A percentile compares a stretch with the other conserved stretches of the same genome.
These are phyloP conservation scores for Oxyruncus cristatus DNA, from an alignment of 2,113 vertebrate species.

Conservation along the genomic window DNA sequence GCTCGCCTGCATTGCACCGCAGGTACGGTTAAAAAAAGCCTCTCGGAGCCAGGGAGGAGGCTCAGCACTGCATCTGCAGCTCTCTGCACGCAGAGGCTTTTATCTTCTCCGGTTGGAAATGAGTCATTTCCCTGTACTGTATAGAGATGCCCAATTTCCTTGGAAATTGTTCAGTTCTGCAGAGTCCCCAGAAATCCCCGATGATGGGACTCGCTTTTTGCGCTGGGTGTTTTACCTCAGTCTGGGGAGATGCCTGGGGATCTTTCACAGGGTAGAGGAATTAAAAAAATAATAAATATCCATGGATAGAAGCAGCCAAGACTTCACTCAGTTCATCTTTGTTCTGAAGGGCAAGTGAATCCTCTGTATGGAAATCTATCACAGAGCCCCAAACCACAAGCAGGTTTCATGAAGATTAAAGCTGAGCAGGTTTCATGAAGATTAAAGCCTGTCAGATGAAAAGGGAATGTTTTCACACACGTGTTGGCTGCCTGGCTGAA, in stretches of 20 bases:
- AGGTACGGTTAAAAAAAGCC: not conserved
- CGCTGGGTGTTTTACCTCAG: not conserved
- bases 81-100: not conserved
- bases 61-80: constrained; percentile 28
- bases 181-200: not conserved
- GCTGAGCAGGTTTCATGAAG: not conserved
- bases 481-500: not conserved
- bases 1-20: not conserved
- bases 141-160: constrained; percentile 16
- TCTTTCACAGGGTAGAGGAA: not conserved
- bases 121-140: constrained; percentile 38
- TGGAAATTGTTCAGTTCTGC: constrained; percentile 22
- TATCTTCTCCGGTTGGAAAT: constrained; percentile 7
- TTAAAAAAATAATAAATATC: not conserved
- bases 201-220: not conserved
- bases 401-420: not conserved
- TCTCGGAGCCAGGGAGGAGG: not conserved
- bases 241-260: not conserved
- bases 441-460: not conserved
- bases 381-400: not conserved
- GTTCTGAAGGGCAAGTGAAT: not conserved
- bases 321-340: not conserved
- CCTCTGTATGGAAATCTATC: not conserved
- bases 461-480: not conserved
- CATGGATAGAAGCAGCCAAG: not conserved